Evolutionary conservation across 2,797 vertebrate species (phyloP).

Genomic region (Diplodus puntazzo): DNA sequence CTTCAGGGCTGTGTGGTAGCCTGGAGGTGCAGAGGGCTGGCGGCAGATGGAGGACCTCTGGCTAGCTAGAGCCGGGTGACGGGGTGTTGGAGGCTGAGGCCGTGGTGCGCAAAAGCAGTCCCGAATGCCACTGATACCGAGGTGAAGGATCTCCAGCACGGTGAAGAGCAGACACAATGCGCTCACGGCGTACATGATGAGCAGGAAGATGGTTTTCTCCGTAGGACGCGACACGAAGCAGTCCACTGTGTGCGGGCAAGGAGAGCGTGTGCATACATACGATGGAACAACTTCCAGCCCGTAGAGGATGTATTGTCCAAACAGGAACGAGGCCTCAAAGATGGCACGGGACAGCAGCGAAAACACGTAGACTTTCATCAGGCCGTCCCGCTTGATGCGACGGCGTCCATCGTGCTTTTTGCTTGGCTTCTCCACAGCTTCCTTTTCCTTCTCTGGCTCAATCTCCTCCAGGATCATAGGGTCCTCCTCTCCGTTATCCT

Average conservation of each 20-base stretch:
- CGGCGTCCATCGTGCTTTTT: slow-evolving; percentile 90
- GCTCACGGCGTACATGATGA: slow-evolving; percentile 93
- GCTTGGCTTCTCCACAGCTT: slow-evolving; percentile 71
- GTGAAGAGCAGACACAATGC: slow-evolving; percentile 91
- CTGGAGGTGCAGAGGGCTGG: slow-evolving; percentile 89
- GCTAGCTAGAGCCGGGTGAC: slow-evolving; percentile 42
- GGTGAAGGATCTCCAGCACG: slow-evolving; percentile 90
- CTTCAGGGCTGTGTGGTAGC: slow-evolving; percentile 90
- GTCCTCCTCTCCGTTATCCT: slow-evolving; percentile 93
- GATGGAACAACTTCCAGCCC: slow-evolving; percentile 89
- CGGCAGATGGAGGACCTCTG: slow-evolving; percentile 77
- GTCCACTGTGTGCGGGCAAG: slow-evolving; percentile 93
- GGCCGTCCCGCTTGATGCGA: slow-evolving; percentile 91
- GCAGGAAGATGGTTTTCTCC: slow-evolving; percentile 94
- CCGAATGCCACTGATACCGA: slow-evolving; percentile 89
- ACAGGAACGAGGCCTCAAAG: slow-evolving; percentile 90
- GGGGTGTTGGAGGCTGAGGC: slow-evolving; percentile 55
- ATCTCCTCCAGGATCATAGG: slow-evolving; percentile 94
- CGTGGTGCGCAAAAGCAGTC: slow-evolving; percentile 83
- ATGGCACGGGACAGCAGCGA: slow-evolving; percentile 89
- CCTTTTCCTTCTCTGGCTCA: slow-evolving; percentile 87
- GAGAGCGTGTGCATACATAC: slow-evolving; percentile 90
- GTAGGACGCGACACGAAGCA: slow-evolving; percentile 95
- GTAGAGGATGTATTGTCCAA: slow-evolving; percentile 93
- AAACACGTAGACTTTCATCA: slow-evolving; percentile 92